Conservation (phyloP, 2,113 vertebrate genomes). For the Rhabdornis inornatus region DNA sequence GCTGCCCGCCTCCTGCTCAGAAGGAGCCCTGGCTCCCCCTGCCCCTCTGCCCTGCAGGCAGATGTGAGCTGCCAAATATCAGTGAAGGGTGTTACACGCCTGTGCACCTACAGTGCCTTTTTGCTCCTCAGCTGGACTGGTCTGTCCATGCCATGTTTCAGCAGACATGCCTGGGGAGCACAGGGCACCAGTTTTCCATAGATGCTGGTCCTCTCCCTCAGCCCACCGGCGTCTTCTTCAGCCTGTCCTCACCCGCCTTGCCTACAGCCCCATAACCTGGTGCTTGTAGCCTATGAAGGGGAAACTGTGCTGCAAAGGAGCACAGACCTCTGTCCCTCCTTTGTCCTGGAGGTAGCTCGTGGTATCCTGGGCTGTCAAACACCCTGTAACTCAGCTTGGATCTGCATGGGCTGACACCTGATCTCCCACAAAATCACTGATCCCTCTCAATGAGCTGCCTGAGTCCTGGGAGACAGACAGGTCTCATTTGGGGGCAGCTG, state of each 20-base stretch:
- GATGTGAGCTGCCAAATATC: background rate
- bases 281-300: background rate
- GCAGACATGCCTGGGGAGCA: background rate
- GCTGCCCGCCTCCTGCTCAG: background rate
- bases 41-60: background rate
- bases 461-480: background rate
- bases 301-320: background rate
- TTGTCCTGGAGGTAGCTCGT: rapidly evolving
- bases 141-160: background rate
- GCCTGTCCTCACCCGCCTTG: background rate
- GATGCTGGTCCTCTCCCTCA: rapidly evolving
- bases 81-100: rapidly evolving
- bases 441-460: background rate
- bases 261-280: background rate
- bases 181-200: background rate
- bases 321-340: background rate
- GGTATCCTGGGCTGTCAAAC: background rate
- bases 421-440: background rate
- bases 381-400: background rate
- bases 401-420: background rate
- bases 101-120: background rate
- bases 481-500: background rate
- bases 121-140: background rate
- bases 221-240: background rate
- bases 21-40: background rate